phyloP scores from a whole-genome alignment of 2,113 vertebrate genomes.

The Actenoides lindsayi region DNA sequence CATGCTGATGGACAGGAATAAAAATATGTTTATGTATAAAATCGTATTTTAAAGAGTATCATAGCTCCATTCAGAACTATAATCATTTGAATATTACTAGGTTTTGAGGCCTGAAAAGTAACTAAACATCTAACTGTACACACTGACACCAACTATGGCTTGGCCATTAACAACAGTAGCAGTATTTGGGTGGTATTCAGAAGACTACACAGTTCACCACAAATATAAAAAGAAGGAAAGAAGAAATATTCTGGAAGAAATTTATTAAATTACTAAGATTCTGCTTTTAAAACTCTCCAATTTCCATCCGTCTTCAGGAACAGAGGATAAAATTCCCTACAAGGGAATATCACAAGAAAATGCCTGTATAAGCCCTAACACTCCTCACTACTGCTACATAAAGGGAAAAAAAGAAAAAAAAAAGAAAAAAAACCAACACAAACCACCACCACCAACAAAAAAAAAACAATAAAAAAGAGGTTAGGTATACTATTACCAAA shows the following conservation, averaged over 20 bases:
- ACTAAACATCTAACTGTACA: not conserved
- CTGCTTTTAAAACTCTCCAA: not conserved
- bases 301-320: not conserved
- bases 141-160: not conserved
- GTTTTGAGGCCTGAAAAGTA: not conserved
- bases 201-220: not conserved
- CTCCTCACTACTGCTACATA: not conserved
- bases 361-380: not conserved
- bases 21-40: not conserved
- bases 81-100: not conserved
- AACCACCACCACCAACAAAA: too few species aligned
- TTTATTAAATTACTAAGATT: not conserved
- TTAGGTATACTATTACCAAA: not conserved
- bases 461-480: too few species aligned
- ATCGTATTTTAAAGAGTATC: not conserved
- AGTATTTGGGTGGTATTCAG: not conserved
- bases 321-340: not conserved
- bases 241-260: not conserved
- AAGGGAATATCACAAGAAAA: not conserved
- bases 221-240: not conserved
- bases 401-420: not conserved
- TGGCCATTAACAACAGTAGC: not conserved
- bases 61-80: not conserved
- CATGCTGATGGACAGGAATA: not conserved
- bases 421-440: too few species aligned